Evolutionary conservation across 2,797 vertebrate genomes (phyloP).

Genomic region (Dryobates pubescens): DNA sequence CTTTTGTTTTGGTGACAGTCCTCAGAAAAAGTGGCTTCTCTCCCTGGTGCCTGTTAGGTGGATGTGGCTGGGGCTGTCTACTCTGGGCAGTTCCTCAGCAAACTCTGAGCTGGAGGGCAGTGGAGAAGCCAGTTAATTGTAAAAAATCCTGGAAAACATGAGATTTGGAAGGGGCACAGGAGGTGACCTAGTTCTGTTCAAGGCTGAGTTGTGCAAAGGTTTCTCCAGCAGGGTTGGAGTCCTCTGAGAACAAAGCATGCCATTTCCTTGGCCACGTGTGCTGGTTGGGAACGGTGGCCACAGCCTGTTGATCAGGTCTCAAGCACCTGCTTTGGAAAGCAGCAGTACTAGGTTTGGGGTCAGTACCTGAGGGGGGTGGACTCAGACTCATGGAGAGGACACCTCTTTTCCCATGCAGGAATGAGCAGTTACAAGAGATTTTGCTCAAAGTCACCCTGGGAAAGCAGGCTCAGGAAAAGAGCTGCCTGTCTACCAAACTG

Average conservation of each 20-base stretch:
- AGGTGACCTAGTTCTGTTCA: conserved; percentile 21
- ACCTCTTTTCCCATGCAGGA: not conserved
- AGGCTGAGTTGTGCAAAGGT: not conserved
- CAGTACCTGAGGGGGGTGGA: not conserved
- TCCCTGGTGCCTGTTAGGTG: not conserved
- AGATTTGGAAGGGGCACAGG: not conserved
- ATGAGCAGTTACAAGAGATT: not conserved
- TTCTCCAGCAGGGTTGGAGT: not conserved
- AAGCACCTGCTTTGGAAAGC: not conserved
- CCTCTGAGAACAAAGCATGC: not conserved
- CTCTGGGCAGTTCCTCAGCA: not conserved
- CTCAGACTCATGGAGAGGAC: accelerated
- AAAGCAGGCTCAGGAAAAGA: not conserved
- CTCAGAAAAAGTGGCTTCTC: not conserved
- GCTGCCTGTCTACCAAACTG: not conserved
- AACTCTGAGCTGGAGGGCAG: accelerated
- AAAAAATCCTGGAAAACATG: not conserved
- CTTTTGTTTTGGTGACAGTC: not conserved
- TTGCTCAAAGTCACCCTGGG: not conserved
- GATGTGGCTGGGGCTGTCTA: not conserved
- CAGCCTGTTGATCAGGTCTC: not conserved
- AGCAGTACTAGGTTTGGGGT: not conserved
- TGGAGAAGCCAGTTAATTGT: not conserved
- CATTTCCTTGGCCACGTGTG: accelerated
- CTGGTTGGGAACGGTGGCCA: not conserved